Percentiles rank a stretch among this genome's conserved stretches.
These are phyloP conservation scores for Peromyscus aztecus DNA, from an alignment of 2,797 vertebrate genomes.

Conservation along the genomic window DNA sequence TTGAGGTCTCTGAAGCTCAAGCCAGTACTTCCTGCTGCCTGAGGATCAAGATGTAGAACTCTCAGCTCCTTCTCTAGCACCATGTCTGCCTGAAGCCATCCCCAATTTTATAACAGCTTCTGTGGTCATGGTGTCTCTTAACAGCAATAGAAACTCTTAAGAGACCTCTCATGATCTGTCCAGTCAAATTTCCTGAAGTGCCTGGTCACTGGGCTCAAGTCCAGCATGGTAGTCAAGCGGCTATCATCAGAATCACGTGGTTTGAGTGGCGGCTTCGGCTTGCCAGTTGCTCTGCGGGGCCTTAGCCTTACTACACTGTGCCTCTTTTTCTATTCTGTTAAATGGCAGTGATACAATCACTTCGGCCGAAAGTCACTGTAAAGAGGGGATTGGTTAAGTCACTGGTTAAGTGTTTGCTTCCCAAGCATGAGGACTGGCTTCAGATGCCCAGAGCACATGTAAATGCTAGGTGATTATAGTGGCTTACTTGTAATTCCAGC, in stretches of 20 bases:
- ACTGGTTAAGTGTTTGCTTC: not conserved
- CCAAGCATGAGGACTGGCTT: not conserved
- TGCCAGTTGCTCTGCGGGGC: not conserved
- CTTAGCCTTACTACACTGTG: not conserved
- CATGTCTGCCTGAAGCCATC: not conserved
- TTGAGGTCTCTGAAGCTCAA: not conserved
- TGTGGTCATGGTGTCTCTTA: not conserved
- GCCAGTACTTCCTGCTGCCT: not conserved
- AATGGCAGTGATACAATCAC: not conserved
- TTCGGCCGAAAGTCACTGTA: not conserved
- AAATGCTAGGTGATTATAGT: too few species aligned
- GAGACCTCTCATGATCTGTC: not conserved
- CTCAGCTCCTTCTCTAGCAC: not conserved
- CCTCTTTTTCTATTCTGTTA: conserved; percentile 44
- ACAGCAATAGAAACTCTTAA: not conserved
- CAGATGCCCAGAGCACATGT: not conserved
- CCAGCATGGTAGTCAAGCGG: not conserved
- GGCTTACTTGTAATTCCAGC: too few species aligned
- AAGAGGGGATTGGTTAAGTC: not conserved
- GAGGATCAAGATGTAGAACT: not conserved
- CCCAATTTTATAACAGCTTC: not conserved
- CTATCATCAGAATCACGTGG: not conserved
- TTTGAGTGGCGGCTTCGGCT: not conserved
- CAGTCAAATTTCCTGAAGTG: not conserved
- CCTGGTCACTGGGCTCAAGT: not conserved